Base-by-base conservation (phyloP, 2,797 vertebrate species). In the Nyctibius grandis region DNA sequence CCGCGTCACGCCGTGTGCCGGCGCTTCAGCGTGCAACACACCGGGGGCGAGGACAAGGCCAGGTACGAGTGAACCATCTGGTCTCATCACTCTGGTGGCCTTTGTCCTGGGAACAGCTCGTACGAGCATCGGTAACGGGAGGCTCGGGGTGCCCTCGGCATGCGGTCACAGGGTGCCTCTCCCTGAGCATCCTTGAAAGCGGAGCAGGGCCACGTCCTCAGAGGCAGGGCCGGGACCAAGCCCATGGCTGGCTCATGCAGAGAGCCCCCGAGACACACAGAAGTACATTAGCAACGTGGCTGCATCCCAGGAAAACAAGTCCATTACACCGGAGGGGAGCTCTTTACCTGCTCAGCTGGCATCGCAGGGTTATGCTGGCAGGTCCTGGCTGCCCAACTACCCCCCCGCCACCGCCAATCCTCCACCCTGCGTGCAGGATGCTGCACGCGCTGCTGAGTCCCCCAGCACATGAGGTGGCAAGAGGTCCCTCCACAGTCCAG, bases 1-100 rank as follows among this genome's bases (percentile, higher is more conserved):
- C 25, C 0, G 0, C 2, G 6, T 21, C 60, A 60, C 0, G 0
- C 47, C 1, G 0, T 54, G 69, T n/a, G 50, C 93, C 6, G 4
- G 20, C 23, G 36, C 85, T 75, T 19, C 64, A 40, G 63, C 2
- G 4, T 5, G 21, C 11, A 14, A 5, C 1, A 0, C 7, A 38
- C 69, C 80, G 0, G 0, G 42, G 69, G 85, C 79, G 38, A 94
- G 82, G 92, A 80, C 95, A 91, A 81, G 86, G 94, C 54, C 92
- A 95, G 85, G 91, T 88, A 87, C 53, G 51, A 74, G 14, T 2
- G 56, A 83, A 44, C 78, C 95, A 94, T 72, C 92, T 95, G 91
- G 57, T 85, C 25, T 47, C 56, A 48, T n/a, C 9, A 9, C 21
- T 50, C 68, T 5, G 2, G 53, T 12, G 79, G 85, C 95, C 95